Evolutionary conservation across 2,797 vertebrate species (phyloP).

Genomic region (Muraenolepis orangiensis): DNA sequence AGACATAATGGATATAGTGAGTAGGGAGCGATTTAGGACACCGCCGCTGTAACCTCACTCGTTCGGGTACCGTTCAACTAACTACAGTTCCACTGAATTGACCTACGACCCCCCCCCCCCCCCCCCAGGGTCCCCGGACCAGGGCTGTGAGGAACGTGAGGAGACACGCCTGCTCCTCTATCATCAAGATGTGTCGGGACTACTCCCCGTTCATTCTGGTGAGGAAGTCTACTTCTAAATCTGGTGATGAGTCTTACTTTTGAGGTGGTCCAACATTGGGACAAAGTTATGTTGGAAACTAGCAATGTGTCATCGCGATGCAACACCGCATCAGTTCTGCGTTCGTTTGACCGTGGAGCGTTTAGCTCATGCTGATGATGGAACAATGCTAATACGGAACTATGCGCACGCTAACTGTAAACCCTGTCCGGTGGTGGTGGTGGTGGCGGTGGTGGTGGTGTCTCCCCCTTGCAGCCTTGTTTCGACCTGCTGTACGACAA

Average conservation of each 20-base stretch:
- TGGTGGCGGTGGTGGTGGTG: background rate
- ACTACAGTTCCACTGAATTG: background rate
- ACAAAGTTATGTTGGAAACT: background rate
- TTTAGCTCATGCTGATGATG: background rate
- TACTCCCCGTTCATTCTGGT: constrained; percentile 90
- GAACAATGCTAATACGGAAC: background rate
- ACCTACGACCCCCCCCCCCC: constrained; percentile 7
- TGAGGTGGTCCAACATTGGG: background rate
- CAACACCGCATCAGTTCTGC: background rate
- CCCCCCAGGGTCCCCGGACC: constrained; percentile 81
- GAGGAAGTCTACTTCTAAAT: constrained; percentile 32
- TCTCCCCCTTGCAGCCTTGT: constrained; percentile 76
- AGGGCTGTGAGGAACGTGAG: constrained; percentile 91
- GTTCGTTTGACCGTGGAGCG: background rate
- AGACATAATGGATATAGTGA: too few relatives aligned
- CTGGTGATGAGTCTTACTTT: background rate
- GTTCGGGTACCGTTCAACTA: background rate
- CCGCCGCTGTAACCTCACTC: too few relatives aligned
- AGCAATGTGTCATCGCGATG: background rate
- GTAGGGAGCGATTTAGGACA: too few relatives aligned
- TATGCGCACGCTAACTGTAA: background rate
- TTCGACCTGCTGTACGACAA: constrained; percentile 91
- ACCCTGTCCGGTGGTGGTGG: background rate
- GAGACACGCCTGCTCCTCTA: constrained; percentile 90
- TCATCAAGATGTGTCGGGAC: constrained; percentile 94